Conservation (phyloP, 1,140 invertebrate species). For the Atta colombica region DNA sequence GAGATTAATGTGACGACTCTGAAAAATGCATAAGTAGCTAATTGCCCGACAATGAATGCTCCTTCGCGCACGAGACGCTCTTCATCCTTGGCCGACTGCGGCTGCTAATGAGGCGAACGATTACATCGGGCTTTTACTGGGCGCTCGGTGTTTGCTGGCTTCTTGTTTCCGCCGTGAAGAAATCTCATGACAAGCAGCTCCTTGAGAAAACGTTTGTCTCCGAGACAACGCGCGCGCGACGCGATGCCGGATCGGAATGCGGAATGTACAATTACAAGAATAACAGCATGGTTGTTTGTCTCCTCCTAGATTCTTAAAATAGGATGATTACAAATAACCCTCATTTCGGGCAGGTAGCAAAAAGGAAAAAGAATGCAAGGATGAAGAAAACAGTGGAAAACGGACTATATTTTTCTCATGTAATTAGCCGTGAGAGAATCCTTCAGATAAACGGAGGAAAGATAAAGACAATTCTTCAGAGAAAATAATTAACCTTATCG, state of each 20-base stretch:
- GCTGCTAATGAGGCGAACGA: constrained; percentile 63
- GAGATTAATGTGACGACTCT: constrained; percentile 53
- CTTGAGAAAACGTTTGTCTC: constrained; percentile 37
- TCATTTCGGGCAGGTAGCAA: constrained; percentile 22
- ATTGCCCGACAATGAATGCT: constrained; percentile 54
- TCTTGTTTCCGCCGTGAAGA: constrained; percentile 28
- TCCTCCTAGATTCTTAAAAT: constrained; percentile 60
- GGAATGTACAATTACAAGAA: constrained; percentile 67
- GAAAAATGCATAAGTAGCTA: constrained; percentile 62
- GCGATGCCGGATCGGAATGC: constrained; percentile 37
- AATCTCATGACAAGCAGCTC: constrained; percentile 46
- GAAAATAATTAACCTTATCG: constrained; percentile 70
- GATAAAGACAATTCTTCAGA: constrained; percentile 48
- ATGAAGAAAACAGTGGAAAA: not conserved
- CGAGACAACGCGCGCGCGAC: constrained; percentile 14
- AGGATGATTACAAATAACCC: constrained; percentile 69
- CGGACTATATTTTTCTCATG: constrained; percentile 69
- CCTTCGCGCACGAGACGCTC: constrained; percentile 31
- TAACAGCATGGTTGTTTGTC: constrained; percentile 67
- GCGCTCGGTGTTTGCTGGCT: constrained; percentile 33
- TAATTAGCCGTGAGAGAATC: constrained; percentile 68
- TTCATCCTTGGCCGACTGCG: constrained; percentile 42
- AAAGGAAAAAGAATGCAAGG: not conserved
- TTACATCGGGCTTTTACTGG: constrained; percentile 50
- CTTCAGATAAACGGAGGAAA: constrained; percentile 53